Conservation (phyloP, 2,113 vertebrate species). For the Podarcis cretensis region DNA sequence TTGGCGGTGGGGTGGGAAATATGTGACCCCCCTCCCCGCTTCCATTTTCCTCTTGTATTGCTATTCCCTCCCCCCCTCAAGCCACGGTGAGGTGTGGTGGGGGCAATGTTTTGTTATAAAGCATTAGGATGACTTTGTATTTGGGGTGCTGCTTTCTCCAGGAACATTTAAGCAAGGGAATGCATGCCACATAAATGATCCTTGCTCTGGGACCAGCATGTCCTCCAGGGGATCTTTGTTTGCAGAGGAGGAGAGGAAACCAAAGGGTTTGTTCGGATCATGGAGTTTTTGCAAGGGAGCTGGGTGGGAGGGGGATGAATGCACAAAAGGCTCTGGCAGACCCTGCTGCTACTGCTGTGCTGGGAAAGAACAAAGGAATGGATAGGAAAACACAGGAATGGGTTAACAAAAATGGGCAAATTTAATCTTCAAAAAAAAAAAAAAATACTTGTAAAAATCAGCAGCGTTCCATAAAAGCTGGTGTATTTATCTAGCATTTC, state of each 20-base stretch:
- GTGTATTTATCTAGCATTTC: neutral
- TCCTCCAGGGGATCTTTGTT: neutral
- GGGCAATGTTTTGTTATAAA: neutral
- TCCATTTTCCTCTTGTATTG: neutral
- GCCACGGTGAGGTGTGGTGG: neutral
- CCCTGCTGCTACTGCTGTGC: neutral
- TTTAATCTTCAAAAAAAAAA: neutral
- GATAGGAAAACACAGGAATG: neutral
- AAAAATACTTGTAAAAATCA: neutral
- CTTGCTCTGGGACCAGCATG: neutral
- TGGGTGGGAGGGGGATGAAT: neutral
- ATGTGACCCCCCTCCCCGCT: neutral
- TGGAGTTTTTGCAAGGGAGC: neutral
- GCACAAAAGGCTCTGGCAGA: neutral
- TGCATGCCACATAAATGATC: neutral
- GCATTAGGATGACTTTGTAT: neutral
- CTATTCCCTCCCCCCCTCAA: neutral
- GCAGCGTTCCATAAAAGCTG: neutral
- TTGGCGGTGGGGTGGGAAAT: fast-evolving
- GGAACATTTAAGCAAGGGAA: neutral
- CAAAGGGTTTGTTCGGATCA: neutral
- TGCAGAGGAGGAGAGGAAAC: neutral
- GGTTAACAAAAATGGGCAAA: neutral
- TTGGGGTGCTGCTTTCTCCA: no score
- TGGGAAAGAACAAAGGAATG: constrained; percentile 25